phyloP scores from a whole-genome alignment of 2,888 invertebrate genomes.

The Nephrotoma guestfalica region DNA sequence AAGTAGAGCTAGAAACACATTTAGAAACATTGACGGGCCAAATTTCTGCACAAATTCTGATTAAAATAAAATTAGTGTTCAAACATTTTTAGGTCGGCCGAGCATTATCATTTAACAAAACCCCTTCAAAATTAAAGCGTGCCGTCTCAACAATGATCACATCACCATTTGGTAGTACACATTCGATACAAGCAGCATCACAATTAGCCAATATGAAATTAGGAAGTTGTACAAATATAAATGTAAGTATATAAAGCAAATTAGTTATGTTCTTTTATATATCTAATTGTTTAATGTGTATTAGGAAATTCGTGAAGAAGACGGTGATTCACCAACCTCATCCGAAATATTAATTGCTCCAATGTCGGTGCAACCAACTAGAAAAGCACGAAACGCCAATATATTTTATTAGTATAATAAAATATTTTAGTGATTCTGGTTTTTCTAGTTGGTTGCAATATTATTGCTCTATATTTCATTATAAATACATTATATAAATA shows the following conservation, averaged over 20 bases:
- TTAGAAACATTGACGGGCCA: neutral
- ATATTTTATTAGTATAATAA: neutral
- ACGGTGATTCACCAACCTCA: constrained; percentile 28
- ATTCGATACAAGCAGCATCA: constrained; percentile 67
- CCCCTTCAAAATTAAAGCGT: constrained; percentile 82
- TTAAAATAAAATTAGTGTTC: neutral
- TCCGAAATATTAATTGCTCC: constrained; percentile 55
- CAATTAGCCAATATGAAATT: constrained; percentile 75
- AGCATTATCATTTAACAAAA: constrained; percentile 91
- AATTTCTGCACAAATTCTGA: neutral
- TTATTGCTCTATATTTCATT: neutral
- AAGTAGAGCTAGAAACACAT: neutral
- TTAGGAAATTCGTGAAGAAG: constrained; percentile 55
- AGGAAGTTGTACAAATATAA: constrained; percentile 75
- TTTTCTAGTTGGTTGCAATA: no score
- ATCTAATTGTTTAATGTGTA: neutral
- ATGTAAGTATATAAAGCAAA: constrained; percentile 39
- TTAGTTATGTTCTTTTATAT: neutral
- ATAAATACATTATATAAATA: neutral
- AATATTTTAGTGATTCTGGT: no score
- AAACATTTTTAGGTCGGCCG: constrained; percentile 52
- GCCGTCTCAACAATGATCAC: constrained; percentile 92
- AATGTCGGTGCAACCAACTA: constrained; percentile 70
- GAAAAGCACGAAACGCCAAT: constrained; percentile 44
- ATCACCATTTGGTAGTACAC: constrained; percentile 73